phyloP scores from a whole-genome alignment of 2,888 invertebrate species.

The Ditula angustiorana region DNA sequence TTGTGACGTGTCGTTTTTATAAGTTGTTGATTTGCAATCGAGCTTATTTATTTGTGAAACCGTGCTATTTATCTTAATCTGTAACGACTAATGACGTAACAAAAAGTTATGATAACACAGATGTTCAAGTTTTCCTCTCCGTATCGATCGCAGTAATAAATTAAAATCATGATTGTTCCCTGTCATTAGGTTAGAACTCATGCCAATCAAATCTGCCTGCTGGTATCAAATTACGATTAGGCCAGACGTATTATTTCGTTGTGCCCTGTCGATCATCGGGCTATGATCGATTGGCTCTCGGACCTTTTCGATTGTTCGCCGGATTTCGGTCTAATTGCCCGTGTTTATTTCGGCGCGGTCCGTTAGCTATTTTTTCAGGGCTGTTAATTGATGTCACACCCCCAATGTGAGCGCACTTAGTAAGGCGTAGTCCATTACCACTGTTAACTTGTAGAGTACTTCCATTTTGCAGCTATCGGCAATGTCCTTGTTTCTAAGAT shows the following conservation, averaged over 20 bases:
- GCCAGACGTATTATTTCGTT: conserved; percentile 29
- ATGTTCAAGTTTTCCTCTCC: background rate
- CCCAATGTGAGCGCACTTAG: conserved; percentile 13
- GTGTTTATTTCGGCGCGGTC: conserved; percentile 35
- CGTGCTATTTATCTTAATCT: no score
- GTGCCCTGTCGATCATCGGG: conserved; percentile 21
- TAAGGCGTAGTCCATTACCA: background rate
- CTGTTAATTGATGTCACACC: conserved; percentile 32
- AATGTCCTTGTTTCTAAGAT: no score
- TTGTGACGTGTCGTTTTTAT: no score
- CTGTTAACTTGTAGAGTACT: background rate
- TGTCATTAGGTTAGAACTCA: conserved; percentile 15
- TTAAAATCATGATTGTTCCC: background rate
- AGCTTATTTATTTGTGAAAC: no score
- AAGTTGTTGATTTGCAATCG: no score
- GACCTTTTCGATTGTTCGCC: conserved; percentile 42
- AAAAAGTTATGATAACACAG: no score
- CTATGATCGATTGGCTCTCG: conserved; percentile 40
- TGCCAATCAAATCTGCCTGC: conserved; percentile 34
- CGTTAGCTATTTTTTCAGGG: conserved; percentile 28
- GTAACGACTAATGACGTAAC: no score
- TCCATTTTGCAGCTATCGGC: no score
- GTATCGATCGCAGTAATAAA: background rate
- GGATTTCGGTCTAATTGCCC: conserved; percentile 52
- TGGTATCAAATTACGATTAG: conserved; percentile 35